phyloP scores from a whole-genome alignment of 2,113 vertebrate genomes.

The Trematocara nigrifrons region DNA sequence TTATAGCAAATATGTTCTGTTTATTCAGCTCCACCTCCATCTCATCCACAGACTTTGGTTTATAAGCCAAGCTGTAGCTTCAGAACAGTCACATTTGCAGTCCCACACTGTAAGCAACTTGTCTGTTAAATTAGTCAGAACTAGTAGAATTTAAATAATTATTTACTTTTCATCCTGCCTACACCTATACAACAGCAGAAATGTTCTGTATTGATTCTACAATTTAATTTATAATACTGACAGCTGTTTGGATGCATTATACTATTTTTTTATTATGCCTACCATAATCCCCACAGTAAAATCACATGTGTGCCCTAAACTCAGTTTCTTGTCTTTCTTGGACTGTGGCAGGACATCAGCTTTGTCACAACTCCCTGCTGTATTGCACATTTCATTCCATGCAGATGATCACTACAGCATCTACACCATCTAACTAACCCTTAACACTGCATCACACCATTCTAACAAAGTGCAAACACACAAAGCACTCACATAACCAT shows the following conservation, averaged over 20 bases:
- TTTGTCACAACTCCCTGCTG: neutral
- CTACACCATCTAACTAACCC: neutral
- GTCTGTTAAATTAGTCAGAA: neutral
- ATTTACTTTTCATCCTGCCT: neutral
- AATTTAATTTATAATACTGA: neutral
- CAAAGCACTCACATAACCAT: neutral
- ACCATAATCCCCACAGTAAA: neutral
- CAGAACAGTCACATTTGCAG: neutral
- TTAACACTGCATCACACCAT: neutral
- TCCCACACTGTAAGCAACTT: neutral
- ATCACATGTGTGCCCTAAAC: neutral
- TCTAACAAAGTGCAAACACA: neutral
- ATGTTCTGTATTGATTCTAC: neutral
- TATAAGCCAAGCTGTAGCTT: neutral
- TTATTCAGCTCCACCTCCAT: neutral
- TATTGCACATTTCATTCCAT: neutral
- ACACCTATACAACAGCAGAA: neutral
- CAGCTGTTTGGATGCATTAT: neutral
- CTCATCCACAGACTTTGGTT: neutral
- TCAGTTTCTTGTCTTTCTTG: neutral
- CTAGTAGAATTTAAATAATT: neutral
- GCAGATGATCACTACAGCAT: neutral
- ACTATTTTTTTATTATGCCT: neutral
- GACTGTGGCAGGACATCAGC: neutral
- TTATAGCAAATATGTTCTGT: neutral